Evolutionary conservation across 2,113 vertebrate species (phyloP).

Genomic region (Melanocharis versteri): DNA sequence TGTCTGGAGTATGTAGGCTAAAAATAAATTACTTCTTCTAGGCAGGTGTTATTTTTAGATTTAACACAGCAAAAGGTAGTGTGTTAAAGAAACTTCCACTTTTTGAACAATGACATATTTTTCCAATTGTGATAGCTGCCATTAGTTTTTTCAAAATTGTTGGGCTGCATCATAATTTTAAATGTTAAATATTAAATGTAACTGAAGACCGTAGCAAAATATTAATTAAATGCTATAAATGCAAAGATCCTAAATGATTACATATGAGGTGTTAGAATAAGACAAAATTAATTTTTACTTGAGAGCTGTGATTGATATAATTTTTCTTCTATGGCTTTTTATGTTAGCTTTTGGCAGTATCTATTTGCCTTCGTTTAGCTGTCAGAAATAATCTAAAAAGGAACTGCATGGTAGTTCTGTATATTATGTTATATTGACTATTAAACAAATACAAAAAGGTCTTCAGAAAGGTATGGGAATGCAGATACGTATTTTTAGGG

Average conservation of each 20-base stretch:
- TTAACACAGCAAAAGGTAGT: background rate
- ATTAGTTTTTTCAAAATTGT: background rate
- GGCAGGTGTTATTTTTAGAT: background rate
- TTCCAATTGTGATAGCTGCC: background rate
- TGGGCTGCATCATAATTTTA: background rate
- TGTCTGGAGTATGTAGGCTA: background rate
- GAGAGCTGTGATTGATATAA: background rate
- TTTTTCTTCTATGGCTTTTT: background rate
- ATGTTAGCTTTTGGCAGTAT: background rate
- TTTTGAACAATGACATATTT: background rate
- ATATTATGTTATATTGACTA: background rate
- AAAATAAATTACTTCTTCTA: background rate
- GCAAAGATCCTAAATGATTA: background rate
- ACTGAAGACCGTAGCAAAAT: background rate
- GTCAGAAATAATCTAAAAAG: background rate
- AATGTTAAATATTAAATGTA: background rate
- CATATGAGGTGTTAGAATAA: background rate
- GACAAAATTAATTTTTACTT: background rate
- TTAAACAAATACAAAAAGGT: background rate
- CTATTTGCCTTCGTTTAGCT: background rate
- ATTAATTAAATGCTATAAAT: background rate
- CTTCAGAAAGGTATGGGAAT: background rate
- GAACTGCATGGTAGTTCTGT: background rate
- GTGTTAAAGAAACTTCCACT: background rate
- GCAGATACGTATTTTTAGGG: background rate